phyloP scores from a whole-genome alignment of 2,113 vertebrate genomes.

The Callionymus lyra region DNA sequence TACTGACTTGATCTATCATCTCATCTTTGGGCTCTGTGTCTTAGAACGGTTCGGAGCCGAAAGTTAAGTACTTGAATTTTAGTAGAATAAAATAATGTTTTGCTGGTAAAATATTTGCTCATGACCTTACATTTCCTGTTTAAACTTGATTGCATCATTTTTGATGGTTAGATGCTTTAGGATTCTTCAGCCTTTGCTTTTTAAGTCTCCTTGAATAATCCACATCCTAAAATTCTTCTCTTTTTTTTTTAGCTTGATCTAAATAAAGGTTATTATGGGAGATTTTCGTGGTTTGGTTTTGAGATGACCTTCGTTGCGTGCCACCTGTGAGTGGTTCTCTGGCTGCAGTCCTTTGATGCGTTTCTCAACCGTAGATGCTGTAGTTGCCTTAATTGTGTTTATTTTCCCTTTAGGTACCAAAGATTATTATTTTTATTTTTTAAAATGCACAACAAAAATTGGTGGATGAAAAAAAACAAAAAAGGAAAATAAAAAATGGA shows the following conservation, averaged over 20 bases:
- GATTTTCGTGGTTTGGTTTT: constrained; percentile 8
- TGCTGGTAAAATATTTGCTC: constrained; percentile 2
- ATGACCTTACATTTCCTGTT: constrained; percentile 49
- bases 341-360: constrained; percentile 42
- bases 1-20: too few species aligned
- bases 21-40: constrained; percentile 5
- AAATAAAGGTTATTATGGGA: too few species aligned
- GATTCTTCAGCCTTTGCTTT: constrained; percentile 12
- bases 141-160: constrained; percentile 52
- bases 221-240: not conserved
- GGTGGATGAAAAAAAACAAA: constrained; percentile 13
- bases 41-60: constrained; percentile 4
- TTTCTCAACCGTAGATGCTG: constrained; percentile 53
- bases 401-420: constrained; percentile 60
- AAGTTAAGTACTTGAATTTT: constrained; percentile 24
- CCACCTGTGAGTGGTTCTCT: constrained; percentile 18
- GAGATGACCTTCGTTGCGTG: constrained; percentile 14
- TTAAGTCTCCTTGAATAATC: constrained; percentile 6
- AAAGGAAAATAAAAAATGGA: constrained; percentile 36
- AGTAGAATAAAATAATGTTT: constrained; percentile 20
- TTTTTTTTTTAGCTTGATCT: constrained; percentile 10
- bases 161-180: constrained; percentile 31
- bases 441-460: constrained; percentile 30
- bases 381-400: constrained; percentile 67
- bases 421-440: constrained; percentile 40